These are phyloP conservation scores for Styela plicata DNA, from an alignment of 23 tunicate species.

Conservation along the genomic window DNA sequence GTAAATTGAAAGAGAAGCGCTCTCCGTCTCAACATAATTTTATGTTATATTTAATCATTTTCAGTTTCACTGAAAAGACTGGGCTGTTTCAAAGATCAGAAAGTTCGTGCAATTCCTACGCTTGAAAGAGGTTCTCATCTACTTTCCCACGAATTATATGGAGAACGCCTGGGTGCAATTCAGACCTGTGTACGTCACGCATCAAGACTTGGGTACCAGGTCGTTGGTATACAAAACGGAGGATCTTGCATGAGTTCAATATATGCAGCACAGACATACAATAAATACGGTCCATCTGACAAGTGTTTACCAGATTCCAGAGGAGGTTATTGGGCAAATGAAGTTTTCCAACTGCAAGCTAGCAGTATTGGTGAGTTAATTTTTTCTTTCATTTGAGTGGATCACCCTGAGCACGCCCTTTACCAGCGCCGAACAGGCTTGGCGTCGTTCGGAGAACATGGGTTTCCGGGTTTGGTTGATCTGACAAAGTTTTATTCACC, in stretches of 20 bases:
- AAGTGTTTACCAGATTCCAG: background rate
- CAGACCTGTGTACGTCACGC: slow-evolving; percentile 5
- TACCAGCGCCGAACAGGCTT: too few species aligned
- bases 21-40: too few species aligned
- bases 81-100: slow-evolving; percentile 5
- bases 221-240: slow-evolving; percentile 27
- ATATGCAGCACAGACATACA: slow-evolving; percentile 1
- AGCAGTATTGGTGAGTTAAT: background rate
- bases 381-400: too few species aligned
- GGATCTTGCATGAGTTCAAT: slow-evolving; percentile 20
- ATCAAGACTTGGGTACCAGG: background rate
- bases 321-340: slow-evolving; percentile 32
- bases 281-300: slow-evolving; percentile 17
- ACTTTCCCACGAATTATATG: background rate
- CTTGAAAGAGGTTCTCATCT: background rate
- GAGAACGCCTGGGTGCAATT: background rate
- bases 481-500: too few species aligned
- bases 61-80: slow-evolving; percentile 14
- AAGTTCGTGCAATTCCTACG: slow-evolving; percentile 13
- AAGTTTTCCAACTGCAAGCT: background rate
- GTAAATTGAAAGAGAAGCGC: too few species aligned
- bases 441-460: too few species aligned
- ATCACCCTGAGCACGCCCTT: too few species aligned
- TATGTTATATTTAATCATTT: too few species aligned
- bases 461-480: too few species aligned